Percentiles rank a stretch among this genome's conserved stretches.
phyloP scores from a whole-genome alignment of 2,797 vertebrate genomes.

The Bryconaethiops microstoma region DNA sequence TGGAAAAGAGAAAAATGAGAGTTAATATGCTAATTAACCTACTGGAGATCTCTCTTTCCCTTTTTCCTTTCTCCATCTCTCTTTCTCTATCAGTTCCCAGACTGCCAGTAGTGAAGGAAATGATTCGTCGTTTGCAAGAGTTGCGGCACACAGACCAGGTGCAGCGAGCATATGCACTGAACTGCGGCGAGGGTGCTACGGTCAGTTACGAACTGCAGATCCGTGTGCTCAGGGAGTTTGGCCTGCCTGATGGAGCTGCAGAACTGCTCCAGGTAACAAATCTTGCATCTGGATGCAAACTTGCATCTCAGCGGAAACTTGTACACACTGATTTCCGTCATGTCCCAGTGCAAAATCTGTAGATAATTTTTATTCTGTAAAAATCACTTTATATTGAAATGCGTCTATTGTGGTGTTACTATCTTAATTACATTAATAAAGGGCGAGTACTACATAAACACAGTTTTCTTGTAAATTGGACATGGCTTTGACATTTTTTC shows the following conservation, averaged over 20 bases:
- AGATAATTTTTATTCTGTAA: background rate
- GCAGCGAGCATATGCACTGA: conserved; percentile 93
- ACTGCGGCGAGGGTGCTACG: conserved; percentile 94
- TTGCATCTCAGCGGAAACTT: background rate
- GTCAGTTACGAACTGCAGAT: conserved; percentile 98
- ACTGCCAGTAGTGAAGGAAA: conserved; percentile 87
- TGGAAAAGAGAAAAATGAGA: background rate
- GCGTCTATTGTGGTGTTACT: background rate
- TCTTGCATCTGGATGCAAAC: background rate
- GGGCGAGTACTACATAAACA: background rate
- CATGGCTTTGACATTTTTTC: background rate
- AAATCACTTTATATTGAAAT: conserved; percentile 15
- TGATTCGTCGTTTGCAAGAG: conserved; percentile 93
- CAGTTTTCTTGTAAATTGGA: background rate
- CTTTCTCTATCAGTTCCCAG: conserved; percentile 81
- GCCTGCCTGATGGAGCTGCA: conserved; percentile 91
- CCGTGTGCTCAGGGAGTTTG: conserved; percentile 92
- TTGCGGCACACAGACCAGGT: conserved; percentile 94
- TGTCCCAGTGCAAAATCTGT: background rate
- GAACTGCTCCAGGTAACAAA: conserved; percentile 91
- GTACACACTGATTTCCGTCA: background rate
- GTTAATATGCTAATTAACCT: background rate
- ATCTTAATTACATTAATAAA: background rate
- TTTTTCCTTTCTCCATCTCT: background rate
- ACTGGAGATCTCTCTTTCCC: background rate